phyloP scores from a whole-genome alignment of 1,140 invertebrate species.

The Diachasma alloeum region DNA sequence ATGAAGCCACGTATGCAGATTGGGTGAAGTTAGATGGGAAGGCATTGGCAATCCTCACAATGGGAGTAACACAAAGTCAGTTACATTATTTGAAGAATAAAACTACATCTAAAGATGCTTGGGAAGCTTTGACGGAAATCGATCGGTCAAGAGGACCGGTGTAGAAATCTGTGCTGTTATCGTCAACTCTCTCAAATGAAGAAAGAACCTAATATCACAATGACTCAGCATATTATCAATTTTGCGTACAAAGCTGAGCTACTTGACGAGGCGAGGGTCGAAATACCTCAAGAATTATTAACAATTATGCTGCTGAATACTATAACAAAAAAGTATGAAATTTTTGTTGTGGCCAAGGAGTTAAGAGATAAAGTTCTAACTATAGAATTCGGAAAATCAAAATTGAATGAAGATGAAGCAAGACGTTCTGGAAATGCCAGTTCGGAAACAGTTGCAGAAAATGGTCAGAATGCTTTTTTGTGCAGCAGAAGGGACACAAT shows the following conservation, averaged over 20 bases:
- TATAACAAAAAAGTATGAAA: neutral
- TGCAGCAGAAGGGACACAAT: neutral
- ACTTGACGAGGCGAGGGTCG: neutral
- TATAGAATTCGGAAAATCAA: neutral
- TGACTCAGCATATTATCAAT: neutral
- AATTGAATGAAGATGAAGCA: neutral
- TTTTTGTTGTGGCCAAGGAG: neutral
- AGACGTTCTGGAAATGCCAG: neutral
- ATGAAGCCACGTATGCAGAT: neutral
- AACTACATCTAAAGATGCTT: neutral
- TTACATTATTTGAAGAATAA: neutral
- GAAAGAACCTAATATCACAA: neutral
- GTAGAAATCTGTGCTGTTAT: neutral
- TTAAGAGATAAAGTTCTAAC: neutral
- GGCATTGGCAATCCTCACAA: neutral
- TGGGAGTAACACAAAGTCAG: neutral
- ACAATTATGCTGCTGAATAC: neutral
- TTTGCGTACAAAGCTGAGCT: neutral
- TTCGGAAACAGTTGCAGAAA: neutral
- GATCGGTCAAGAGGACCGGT: neutral
- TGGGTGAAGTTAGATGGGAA: neutral
- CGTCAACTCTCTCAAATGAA: neutral
- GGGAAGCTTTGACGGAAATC: neutral
- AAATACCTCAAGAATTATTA: neutral
- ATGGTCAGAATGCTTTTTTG: neutral